Base-by-base conservation (phyloP, 2,888 invertebrate species). In the Drosophila helvetica region DNA sequence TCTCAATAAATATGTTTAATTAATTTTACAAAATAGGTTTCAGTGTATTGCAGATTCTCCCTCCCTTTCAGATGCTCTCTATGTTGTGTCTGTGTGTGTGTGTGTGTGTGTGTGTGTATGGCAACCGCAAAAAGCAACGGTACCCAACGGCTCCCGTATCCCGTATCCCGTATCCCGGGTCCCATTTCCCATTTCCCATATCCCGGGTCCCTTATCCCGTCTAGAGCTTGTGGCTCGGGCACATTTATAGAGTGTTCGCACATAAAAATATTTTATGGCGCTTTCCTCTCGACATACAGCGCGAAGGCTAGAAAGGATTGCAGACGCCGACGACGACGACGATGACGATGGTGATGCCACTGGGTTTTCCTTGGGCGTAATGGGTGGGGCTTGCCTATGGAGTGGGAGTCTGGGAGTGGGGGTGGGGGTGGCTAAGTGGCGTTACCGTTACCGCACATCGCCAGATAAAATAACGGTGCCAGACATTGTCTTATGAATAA, bases 401-500 rank as follows among this genome's bases (percentile, higher is more conserved):
- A 12, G n/a, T 3, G n/a, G 17, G 17, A 25, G 17, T 27, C 4
- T 54, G 70, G 61, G 54, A 64, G 66, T 54, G 33, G 33, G 25
- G 17, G 27, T 68, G 62, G 54, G 65, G 66, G 71, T 73, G 74
- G 79, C 79, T 86, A 90, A 89, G 84, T 87, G 88, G 89, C 90
- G 84, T 84, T 89, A 91, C 91, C 90, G 84, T 84, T 89, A 90
- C 91, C 88, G 89, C 89, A 85, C 85, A 89, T 88, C 88, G 90
- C 90, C 89, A 90, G 90, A 90, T 90, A 90, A 90, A 90, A 91
- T 91, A 90, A 92, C 91, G 90, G 90, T 91, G 90, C 91, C 90
- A 92, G 92, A 92, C 92, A 92, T 90, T 90, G 91, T 91, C 92
- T 92, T 92, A 92, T 92, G 92, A 92, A 92, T 92, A 92, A 92